These are phyloP conservation scores for Sebastes matsubarae DNA, from an alignment of 2,797 vertebrate species.

Conservation along the genomic window DNA sequence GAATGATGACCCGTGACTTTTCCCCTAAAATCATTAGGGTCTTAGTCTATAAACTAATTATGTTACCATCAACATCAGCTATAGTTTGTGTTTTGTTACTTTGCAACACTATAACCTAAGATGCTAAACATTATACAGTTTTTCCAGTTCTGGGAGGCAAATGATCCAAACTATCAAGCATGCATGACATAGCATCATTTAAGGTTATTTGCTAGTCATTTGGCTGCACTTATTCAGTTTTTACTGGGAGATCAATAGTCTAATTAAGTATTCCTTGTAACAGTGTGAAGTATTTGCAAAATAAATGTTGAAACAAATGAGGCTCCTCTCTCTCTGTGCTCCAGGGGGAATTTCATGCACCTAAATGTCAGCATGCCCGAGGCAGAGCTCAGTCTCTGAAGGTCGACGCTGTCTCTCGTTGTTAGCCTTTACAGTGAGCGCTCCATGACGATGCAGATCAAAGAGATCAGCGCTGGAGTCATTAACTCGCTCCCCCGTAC, in stretches of 20 bases:
- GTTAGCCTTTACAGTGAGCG: conserved; percentile 44
- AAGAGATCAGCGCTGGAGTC: conserved; percentile 22
- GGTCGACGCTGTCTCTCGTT: conserved; percentile 27
- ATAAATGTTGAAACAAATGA: not conserved
- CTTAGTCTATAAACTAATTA: not conserved
- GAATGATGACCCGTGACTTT: not conserved
- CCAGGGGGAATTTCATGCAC: not conserved
- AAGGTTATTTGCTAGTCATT: not conserved
- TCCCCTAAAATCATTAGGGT: too few relatives aligned
- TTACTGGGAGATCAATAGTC: not conserved
- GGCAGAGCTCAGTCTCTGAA: conserved; percentile 18
- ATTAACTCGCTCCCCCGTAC: conserved; percentile 29
- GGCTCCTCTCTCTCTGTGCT: not conserved
- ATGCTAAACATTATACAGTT: not conserved
- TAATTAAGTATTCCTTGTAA: not conserved
- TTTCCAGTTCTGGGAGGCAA: not conserved
- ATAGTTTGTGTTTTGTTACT: not conserved
- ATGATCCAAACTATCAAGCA: not conserved
- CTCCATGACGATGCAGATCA: conserved; percentile 50
- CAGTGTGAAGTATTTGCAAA: not conserved
- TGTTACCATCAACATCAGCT: not conserved
- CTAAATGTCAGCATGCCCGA: conserved; percentile 56
- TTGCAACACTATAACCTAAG: not conserved
- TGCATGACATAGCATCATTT: not conserved
- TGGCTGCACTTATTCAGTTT: not conserved